Evolutionary conservation across 1,140 invertebrate genomes (phyloP), one percentile per base, ranked within the genome.

Genomic region (Chelonus insularis): DNA sequence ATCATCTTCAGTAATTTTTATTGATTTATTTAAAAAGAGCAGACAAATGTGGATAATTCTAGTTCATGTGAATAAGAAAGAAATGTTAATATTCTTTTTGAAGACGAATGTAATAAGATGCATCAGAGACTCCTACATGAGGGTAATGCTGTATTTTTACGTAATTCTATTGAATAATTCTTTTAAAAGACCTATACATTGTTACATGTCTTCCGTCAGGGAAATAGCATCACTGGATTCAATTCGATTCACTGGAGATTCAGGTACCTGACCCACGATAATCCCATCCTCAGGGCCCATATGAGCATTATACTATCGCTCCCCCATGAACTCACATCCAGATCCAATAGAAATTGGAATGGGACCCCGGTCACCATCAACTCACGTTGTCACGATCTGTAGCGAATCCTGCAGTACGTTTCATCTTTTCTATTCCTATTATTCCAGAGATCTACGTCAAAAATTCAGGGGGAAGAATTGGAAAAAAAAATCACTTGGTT

Each of bases 251-350:
- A 59, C 37, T 52, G 59, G 36, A 23, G 62, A 45, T 56, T 25
- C 45, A 45, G 37, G 54, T 79, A 78, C 74, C 75, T 75, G 76
- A 76, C 71, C 71, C 65, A 66, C 76, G 74, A 79, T 79, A 79
- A 79, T 79, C 74, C 75, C 76, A 73, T 76, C 74, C 71, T 65
- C 39, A n/a, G 57, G 63, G 57, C 64, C 58, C 57, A 66, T 67
- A 21, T 48, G 62, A 36, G 69, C 66, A 72, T 75, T 75, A 72
- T 76, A 65, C 61, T 50, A 32, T 41, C n/a, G 69, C 60, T 72
- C 72, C 71, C 74, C 74, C 74, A 69, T 62, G 68, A 65, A 76
- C 68, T 65, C 60, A 67, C 54, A 34, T 37, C 57, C 12, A 2
- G 21, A 16, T 2, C 11, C 45, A 1, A 50, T 16, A 36, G 48